Conservation (phyloP, 2,797 vertebrate genomes). For the Pelochelys cantorii region DNA sequence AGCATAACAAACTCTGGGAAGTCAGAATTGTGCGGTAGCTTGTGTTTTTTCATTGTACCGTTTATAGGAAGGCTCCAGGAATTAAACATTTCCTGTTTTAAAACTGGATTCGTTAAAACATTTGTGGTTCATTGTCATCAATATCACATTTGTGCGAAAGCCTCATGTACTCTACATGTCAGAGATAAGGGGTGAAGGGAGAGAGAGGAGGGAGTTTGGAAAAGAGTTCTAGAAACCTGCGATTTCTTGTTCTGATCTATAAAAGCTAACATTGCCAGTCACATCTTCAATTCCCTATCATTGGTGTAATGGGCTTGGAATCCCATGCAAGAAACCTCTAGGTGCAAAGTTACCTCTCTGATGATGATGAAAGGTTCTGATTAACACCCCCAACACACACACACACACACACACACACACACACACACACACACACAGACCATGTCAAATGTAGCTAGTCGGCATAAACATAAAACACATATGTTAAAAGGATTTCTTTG, state of each 20-base stretch:
- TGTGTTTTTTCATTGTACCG: conserved; percentile 49
- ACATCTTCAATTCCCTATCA: background rate
- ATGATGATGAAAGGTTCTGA: conserved; percentile 33
- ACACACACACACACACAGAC: background rate
- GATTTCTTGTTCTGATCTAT: background rate
- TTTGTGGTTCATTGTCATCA: conserved; percentile 70
- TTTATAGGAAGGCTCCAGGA: conserved; percentile 45
- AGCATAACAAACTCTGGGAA: conserved; percentile 3
- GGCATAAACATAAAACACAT: background rate
- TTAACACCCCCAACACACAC: background rate
- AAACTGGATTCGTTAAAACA: conserved; percentile 61
- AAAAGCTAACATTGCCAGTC: conserved; percentile 40
- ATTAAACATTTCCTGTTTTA: conserved; percentile 64
- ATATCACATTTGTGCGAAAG: conserved; percentile 66
- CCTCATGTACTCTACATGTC: background rate
- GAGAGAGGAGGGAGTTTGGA: background rate
- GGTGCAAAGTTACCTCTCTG: conserved; percentile 10
- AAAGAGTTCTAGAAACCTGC: conserved; percentile 25
- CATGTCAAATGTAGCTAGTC: background rate
- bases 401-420: background rate
- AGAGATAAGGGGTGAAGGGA: background rate
- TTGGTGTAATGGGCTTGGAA: conserved; percentile 5
- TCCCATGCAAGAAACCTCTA: conserved; percentile 31
- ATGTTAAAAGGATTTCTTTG: background rate
- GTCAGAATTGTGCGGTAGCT: conserved; percentile 46